phyloP scores from a whole-genome alignment of 2,888 invertebrate species.

The Cryptocheilus praepositus region DNA sequence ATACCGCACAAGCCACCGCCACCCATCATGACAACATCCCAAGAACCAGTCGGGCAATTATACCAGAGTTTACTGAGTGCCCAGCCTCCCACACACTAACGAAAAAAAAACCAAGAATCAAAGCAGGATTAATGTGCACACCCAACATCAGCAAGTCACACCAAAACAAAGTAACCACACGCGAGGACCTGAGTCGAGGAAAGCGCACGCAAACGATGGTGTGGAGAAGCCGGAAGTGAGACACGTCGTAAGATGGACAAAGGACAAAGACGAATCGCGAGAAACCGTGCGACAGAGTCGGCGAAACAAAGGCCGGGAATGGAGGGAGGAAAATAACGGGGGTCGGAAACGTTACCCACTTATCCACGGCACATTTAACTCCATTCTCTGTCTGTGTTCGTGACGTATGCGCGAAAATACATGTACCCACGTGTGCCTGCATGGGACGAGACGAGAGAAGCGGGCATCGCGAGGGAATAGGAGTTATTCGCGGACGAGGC shows the following conservation, averaged over 20 bases:
- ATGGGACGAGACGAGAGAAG: too few species aligned
- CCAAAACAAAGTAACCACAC: too few species aligned
- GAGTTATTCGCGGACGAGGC: slow-evolving; percentile 13
- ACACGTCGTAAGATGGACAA: background rate
- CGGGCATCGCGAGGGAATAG: slow-evolving; percentile 34
- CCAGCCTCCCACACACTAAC: too few species aligned
- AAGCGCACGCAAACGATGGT: background rate
- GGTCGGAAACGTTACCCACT: slow-evolving; percentile 62
- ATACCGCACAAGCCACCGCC: too few species aligned
- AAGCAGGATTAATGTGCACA: too few species aligned
- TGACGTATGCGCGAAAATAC: background rate
- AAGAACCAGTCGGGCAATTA: too few species aligned
- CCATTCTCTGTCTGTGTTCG: slow-evolving; percentile 47
- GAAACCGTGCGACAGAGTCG: slow-evolving; percentile 18
- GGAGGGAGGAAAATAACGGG: slow-evolving; percentile 17
- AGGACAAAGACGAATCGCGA: slow-evolving; percentile 8
- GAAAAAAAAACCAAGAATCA: too few species aligned
- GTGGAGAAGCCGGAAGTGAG: background rate
- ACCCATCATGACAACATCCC: too few species aligned
- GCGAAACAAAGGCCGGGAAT: background rate
- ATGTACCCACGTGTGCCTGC: slow-evolving; percentile 6
- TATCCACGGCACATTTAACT: slow-evolving; percentile 66
- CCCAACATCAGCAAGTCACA: too few species aligned
- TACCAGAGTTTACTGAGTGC: too few species aligned
- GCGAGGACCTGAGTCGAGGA: too few species aligned